Evolutionary conservation across 2,113 vertebrate species (phyloP).

Genomic region (Piprites chloris): DNA sequence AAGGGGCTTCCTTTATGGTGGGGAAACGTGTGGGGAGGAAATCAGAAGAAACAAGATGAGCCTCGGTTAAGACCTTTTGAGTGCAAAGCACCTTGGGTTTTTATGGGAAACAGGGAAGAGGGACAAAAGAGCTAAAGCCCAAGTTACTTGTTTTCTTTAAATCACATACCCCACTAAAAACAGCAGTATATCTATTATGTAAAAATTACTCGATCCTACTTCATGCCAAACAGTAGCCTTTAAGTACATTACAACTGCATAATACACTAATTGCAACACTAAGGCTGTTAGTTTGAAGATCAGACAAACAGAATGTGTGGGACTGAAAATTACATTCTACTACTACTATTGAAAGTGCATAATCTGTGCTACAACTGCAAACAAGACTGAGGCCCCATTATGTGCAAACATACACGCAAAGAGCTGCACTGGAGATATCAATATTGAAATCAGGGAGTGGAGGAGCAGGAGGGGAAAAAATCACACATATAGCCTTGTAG

Average conservation of each 20-base stretch:
- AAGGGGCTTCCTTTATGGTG: neutral
- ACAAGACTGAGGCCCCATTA: neutral
- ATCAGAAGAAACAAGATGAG: neutral
- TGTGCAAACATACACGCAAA: neutral
- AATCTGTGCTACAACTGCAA: neutral
- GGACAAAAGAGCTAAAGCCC: neutral
- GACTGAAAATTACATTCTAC: neutral
- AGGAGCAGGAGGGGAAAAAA: rapidly evolving
- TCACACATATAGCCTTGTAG: neutral
- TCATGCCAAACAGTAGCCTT: neutral
- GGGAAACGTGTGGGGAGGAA: neutral
- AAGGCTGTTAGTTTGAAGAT: neutral
- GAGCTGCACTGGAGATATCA: neutral
- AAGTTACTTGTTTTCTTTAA: neutral
- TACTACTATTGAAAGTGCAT: neutral
- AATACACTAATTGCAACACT: neutral
- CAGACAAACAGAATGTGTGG: neutral
- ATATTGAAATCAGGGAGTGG: neutral
- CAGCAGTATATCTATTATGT: no score
- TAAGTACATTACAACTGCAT: neutral
- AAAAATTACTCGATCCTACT: neutral
- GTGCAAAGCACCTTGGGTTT: neutral
- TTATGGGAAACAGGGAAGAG: neutral
- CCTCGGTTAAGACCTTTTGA: neutral
- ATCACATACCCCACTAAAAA: neutral